Evolutionary conservation across 1,140 invertebrate species (phyloP).

Genomic region (Philopotamus ludificatus): DNA sequence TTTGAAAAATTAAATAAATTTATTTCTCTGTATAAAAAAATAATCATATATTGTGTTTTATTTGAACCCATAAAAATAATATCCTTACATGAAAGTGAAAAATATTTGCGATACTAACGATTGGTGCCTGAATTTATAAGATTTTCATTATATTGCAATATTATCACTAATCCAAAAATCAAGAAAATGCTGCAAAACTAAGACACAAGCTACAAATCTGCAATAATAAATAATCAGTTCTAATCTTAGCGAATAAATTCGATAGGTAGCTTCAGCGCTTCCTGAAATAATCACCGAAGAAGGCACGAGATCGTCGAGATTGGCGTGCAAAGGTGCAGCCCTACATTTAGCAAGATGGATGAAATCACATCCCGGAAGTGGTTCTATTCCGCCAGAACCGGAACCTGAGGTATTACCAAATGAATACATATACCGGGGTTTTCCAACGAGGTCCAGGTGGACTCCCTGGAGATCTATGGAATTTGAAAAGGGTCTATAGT

Average conservation of each 20-base stretch:
- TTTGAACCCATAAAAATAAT: conserved; percentile 34
- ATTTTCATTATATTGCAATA: too few species aligned
- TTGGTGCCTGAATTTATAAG: too few species aligned
- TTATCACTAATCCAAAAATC: too few species aligned
- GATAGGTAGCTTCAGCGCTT: not conserved
- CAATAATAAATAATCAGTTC: too few species aligned
- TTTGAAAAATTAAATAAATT: conserved; percentile 37
- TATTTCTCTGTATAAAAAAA: conserved; percentile 39
- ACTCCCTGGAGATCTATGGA: too few species aligned
- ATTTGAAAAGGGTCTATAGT: too few species aligned
- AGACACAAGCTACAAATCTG: too few species aligned
- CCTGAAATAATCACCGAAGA: conserved; percentile 22
- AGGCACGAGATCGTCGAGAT: conserved; percentile 45
- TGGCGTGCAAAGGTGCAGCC: conserved; percentile 60
- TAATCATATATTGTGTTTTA: conserved; percentile 31
- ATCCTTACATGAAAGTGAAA: not conserved
- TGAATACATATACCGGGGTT: too few species aligned
- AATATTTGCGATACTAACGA: conserved; percentile 42
- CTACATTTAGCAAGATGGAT: conserved; percentile 74
- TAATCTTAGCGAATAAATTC: too few species aligned
- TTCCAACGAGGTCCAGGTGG: too few species aligned
- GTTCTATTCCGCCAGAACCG: conserved; percentile 50
- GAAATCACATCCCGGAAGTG: conserved; percentile 58
- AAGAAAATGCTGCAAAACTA: too few species aligned
- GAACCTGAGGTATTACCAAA: conserved; percentile 55